Evolutionary conservation across 2,888 invertebrate genomes (phyloP).

Genomic region (Phoronis australis): DNA sequence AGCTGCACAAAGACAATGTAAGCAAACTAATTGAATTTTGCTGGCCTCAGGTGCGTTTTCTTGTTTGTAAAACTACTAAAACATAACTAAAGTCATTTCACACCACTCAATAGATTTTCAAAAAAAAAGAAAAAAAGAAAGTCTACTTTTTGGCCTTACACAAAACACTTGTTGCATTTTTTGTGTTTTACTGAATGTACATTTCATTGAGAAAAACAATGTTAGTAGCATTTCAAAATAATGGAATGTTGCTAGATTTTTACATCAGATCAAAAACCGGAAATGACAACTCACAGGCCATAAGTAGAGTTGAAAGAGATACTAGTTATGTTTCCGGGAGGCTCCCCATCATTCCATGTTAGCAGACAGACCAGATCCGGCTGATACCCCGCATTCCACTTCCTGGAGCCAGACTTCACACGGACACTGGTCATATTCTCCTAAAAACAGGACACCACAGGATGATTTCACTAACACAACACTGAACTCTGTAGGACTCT

Average conservation of each 20-base stretch:
- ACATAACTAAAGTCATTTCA: too few relatives aligned
- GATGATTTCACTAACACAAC: too few relatives aligned
- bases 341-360: conserved; percentile 67
- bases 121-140: background rate
- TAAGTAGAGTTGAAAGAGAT: conserved; percentile 93
- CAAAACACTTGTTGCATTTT: background rate
- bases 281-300: conserved; percentile 81
- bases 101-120: too few relatives aligned
- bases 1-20: too few relatives aligned
- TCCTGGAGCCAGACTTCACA: conserved; percentile 71
- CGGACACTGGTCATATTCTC: conserved; percentile 39
- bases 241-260: too few relatives aligned
- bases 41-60: too few relatives aligned
- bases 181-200: background rate
- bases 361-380: conserved; percentile 91
- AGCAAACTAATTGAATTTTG: too few relatives aligned
- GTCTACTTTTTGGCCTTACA: background rate
- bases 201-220: background rate
- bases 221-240: background rate
- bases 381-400: conserved; percentile 92
- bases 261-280: too few relatives aligned
- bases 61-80: too few relatives aligned
- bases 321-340: conserved; percentile 79
- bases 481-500: too few relatives aligned
- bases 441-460: too few relatives aligned